These are phyloP conservation scores for Brachyhypopomus gauderio DNA, from an alignment of 2,113 vertebrate species.

Conservation along the genomic window DNA sequence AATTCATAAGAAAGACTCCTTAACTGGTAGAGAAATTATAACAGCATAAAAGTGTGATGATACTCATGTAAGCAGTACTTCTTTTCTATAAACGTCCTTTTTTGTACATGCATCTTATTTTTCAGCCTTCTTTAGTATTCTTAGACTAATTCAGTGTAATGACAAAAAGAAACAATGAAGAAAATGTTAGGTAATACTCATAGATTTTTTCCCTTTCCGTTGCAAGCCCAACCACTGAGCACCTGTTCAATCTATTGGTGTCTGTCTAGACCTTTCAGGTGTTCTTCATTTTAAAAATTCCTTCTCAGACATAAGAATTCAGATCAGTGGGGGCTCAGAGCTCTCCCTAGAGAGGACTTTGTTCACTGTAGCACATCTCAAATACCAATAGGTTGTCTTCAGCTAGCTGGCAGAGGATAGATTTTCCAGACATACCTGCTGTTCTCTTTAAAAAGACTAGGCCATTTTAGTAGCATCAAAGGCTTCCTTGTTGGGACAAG, in stretches of 20 bases:
- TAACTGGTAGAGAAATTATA: not conserved
- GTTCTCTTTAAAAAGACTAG: constrained; percentile 53
- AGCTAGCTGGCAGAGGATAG: constrained; percentile 59
- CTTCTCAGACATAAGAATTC: constrained; percentile 45
- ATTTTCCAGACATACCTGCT: constrained; percentile 58
- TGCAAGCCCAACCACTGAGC: constrained; percentile 28
- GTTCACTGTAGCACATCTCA: constrained; percentile 50
- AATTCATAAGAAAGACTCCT: not conserved
- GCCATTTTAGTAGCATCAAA: constrained; percentile 53
- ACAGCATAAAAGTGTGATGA: not conserved
- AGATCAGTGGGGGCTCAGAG: constrained; percentile 41
- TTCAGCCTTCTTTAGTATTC: not conserved
- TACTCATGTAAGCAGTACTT: not conserved
- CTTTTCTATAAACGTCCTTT: not conserved
- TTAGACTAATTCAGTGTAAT: not conserved
- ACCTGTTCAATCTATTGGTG: constrained; percentile 23
- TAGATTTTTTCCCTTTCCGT: constrained; percentile 40
- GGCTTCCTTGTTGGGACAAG: constrained; percentile 35
- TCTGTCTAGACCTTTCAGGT: constrained; percentile 34
- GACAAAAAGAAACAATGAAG: not conserved
- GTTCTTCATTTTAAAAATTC: constrained; percentile 43
- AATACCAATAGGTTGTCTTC: constrained; percentile 64
- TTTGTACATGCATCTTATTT: not conserved
- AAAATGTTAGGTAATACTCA: constrained; percentile 20
- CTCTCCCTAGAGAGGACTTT: constrained; percentile 50